Conservation (phyloP, 30 jellyfish, hydroid and myxozoan genomes). For the Aurelia aurita region DNA sequence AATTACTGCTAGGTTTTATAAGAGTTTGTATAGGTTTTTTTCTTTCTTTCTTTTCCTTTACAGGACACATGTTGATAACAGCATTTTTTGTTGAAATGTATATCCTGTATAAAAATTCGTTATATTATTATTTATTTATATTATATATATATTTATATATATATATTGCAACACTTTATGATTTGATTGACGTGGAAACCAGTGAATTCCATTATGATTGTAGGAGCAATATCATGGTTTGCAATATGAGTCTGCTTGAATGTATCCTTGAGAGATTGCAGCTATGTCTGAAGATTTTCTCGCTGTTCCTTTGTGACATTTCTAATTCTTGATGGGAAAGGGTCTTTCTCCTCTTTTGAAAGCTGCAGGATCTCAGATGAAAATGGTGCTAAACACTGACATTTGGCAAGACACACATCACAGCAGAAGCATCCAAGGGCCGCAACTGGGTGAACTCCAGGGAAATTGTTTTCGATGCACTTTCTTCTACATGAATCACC, state of each 20-base stretch:
- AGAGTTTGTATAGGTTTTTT: no score
- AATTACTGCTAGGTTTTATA: no score
- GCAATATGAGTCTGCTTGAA: not conserved
- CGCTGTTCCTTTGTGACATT: conserved; percentile 27
- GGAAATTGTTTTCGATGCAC: conserved; percentile 7
- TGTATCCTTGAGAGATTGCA: conserved; percentile 2
- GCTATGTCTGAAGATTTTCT: conserved; percentile 20
- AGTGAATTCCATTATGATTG: conserved; percentile 36
- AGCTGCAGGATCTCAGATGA: conserved; percentile 17
- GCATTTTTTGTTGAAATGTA: no score
- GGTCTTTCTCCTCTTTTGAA: conserved; percentile 3
- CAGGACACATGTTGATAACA: no score
- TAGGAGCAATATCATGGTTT: not conserved
- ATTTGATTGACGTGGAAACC: conserved; percentile 35
- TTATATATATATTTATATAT: no score
- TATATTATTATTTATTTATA: no score
- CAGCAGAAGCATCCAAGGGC: conserved; percentile 26
- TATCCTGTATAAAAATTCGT: no score
- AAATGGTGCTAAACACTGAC: conserved; percentile 7
- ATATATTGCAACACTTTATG: conserved; percentile 16
- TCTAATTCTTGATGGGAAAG: conserved; percentile 24
- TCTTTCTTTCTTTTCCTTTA: no score
- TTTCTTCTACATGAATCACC: conserved; percentile 24
- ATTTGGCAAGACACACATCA: conserved; percentile 26
- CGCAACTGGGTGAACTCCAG: conserved; percentile 27